Base-by-base conservation (phyloP, 2,113 vertebrate species). In the Orcinus orca region DNA sequence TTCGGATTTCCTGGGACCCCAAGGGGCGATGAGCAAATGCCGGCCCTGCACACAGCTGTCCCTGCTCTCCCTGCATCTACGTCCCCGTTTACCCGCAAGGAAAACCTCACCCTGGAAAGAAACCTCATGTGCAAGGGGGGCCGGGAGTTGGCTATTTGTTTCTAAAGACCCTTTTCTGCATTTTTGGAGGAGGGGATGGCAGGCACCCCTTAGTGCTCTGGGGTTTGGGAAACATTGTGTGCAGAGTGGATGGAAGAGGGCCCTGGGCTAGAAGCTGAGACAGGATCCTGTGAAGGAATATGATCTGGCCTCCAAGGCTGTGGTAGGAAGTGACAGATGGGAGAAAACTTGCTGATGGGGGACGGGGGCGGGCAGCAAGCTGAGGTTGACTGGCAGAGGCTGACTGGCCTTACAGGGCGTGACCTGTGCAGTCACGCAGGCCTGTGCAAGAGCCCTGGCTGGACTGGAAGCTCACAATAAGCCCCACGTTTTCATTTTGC, bases 401-500 rank as follows among this genome's bases (percentile, higher is more conserved):
- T 36, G 9, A 29, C n/a, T 4, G 12, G 53, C 23, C 5, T 21
- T 53, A 36, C 18, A 2, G 36, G 17, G 5, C 3, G 11, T 8
- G 23, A 3, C 44, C 60, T 11, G 47, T 55, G 76, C 77, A 12
- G 47, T 11, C 74, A 36, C 4, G 23, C 6, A 3, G 47, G 73
- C 62, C 50, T 8, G 7, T 6, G 21, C 36, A 5, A 55, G 29
- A 44, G 44, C 68, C 79, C 77, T 31, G 18, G 26, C 20, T n/a
- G 18, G 6, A 58, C 18, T 29, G 41, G 36, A 29, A 5, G 17
- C 67, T 74, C 2, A 3, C 5, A 2, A 1, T 0, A 12, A 25
- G 8, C 47, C n/a, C 5, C 74, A 0, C 0, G 5, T 8, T 18
- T 9, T 20, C 89, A 11, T 1, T 23, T 8, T 2, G 5, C 17